These are phyloP conservation scores for Xylocopa sonorina DNA, from an alignment of 1,140 invertebrate genomes.

Conservation along the genomic window DNA sequence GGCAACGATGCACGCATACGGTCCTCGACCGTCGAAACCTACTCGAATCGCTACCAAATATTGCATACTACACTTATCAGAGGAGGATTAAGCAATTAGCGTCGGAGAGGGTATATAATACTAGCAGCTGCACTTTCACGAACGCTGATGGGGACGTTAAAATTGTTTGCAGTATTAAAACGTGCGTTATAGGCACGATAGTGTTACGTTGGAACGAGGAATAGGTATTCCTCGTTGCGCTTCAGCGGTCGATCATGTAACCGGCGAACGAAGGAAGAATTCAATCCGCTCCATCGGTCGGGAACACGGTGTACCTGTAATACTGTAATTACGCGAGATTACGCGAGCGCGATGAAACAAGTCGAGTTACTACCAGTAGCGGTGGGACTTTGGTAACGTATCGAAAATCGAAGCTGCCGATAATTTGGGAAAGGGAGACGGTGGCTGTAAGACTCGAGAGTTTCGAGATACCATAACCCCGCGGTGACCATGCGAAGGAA, in stretches of 20 bases:
- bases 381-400: not conserved
- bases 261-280: slow-evolving; percentile 32
- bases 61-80: not conserved
- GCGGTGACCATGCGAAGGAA: not conserved
- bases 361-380: not conserved
- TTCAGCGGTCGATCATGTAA: slow-evolving; percentile 51
- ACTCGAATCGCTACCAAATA: not conserved
- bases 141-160: not conserved
- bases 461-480: not conserved
- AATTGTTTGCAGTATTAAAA: not conserved
- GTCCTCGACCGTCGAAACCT: too few relatives aligned
- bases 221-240: not conserved
- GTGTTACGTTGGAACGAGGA: not conserved
- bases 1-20: too few relatives aligned
- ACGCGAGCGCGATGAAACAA: slow-evolving; percentile 1
- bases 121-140: too few relatives aligned
- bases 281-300: not conserved
- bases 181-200: not conserved
- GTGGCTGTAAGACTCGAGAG: not conserved
- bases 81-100: not conserved
- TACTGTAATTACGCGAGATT: slow-evolving; percentile 38
- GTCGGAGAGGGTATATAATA: not conserved
- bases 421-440: not conserved
- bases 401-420: slow-evolving; percentile 1
- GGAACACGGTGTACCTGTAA: slow-evolving; percentile 3